A percentile compares a stretch with the other conserved stretches of the same genome.
These are phyloP conservation scores for Artemisiospiza belli DNA, from an alignment of 2,113 vertebrate species.

Conservation along the genomic window DNA sequence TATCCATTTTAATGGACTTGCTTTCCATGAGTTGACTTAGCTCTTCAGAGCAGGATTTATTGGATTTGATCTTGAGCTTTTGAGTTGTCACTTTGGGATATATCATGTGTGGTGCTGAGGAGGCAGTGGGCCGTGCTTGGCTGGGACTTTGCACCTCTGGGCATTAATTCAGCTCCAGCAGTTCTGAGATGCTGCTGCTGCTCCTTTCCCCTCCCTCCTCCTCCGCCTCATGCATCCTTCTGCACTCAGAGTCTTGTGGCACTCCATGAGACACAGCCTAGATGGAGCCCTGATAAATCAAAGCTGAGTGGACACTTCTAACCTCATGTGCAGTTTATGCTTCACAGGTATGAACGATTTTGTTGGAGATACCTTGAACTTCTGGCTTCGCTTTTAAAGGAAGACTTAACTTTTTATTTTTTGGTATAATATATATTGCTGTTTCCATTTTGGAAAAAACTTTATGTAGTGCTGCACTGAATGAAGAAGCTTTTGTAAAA, in stretches of 20 bases:
- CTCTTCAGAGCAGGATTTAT: not conserved
- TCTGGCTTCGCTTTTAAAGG: not conserved
- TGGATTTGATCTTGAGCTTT: constrained; percentile 43
- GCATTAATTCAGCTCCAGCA: fast-evolving
- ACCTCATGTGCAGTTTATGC: not conserved
- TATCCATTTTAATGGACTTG: not conserved
- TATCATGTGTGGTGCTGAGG: not conserved
- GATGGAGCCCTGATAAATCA: not conserved
- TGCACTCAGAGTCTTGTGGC: not conserved
- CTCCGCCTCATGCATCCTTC: not conserved
- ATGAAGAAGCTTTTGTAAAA: not conserved
- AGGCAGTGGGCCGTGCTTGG: not conserved
- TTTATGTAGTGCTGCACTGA: not conserved
- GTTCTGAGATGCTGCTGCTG: not conserved
- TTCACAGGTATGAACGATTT: not conserved
- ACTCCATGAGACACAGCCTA: not conserved
- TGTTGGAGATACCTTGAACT: not conserved
- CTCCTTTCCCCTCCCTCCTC: not conserved
- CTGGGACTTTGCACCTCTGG: not conserved
- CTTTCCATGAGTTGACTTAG: not conserved
- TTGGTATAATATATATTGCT: not conserved
- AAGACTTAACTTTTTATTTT: not conserved
- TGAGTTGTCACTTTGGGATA: not conserved
- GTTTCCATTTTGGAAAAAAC: not conserved
- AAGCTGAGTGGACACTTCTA: not conserved